Evolutionary conservation across 2,888 invertebrate species (phyloP), one percentile per base, ranked within the genome.

Genomic region (Pseudolycoriella hygida): DNA sequence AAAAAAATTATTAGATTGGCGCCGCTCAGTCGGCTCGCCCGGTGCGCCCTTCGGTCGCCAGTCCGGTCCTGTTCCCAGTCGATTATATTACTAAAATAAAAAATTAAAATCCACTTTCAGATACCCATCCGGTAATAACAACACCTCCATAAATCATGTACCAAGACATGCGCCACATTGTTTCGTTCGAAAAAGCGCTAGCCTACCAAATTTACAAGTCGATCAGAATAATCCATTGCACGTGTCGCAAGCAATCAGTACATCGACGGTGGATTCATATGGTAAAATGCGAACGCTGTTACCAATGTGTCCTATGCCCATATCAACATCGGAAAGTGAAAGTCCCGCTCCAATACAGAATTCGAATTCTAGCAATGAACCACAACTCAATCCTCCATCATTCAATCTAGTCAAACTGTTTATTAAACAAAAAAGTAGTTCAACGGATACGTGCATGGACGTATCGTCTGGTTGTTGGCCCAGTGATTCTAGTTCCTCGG

Each of bases 381-480:
- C 49, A 44, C 25, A 69, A 68, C 68, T 67, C 64, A 72, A 76
- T 53, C 75, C 80, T 50, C 77, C 77, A 56, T 76, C 81, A 53
- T 78, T 88, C 61, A 88, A 80, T 64, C 72, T 89, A 57, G 84
- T 89, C 39, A 84, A 84, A 62, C 69, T 88, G 51, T 89, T 88
- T 59, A 88, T 89, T 73, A 87, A 88, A 62, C 88, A 88, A 59
- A 86, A 86, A 61, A 86, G 85, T 60, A 76, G 76, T 67, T 83
- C 84, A 52, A 78, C 77, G 46, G 84, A 85, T 60, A 79, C 77
- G 54, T 76, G 75, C 45, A 76, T 83, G 69, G 84, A 85, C 60
- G 82, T 85, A 52, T 74, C 85, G 39, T 83, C 83, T 2, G 79
- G 85, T 53, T 82, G 81, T 57, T 84, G 84, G 84, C 82, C 81